These are phyloP conservation scores for Arctia plantaginis DNA, from an alignment of 2,888 invertebrate species.

Conservation along the genomic window DNA sequence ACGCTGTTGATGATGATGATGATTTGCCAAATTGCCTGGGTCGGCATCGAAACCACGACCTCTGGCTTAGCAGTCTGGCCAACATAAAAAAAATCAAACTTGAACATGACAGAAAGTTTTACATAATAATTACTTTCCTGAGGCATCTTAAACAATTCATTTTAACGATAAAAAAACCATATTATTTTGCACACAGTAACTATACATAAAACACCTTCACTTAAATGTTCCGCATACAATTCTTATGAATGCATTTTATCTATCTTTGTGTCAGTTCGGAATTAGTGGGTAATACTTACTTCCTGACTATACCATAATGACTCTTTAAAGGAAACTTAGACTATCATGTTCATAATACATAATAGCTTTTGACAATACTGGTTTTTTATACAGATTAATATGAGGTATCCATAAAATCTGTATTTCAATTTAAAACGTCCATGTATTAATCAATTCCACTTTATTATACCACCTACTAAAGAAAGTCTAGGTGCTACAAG, in stretches of 20 bases:
- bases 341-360: neutral
- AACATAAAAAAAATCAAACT: neutral
- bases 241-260: constrained; percentile 16
- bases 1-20: too few relatives aligned
- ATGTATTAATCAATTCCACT: neutral
- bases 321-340: neutral
- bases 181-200: constrained; percentile 3
- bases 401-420: neutral
- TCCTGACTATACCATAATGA: constrained; percentile 14
- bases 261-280: constrained; percentile 5
- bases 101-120: neutral
- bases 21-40: too few relatives aligned
- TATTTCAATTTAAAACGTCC: neutral
- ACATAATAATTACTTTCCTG: neutral
- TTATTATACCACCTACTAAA: too few relatives aligned
- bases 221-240: constrained; percentile 34
- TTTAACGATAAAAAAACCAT: neutral
- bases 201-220: constrained; percentile 27
- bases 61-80: neutral
- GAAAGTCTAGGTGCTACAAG: too few relatives aligned
- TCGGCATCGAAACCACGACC: too few relatives aligned
- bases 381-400: neutral
- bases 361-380: neutral
- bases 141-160: neutral
- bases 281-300: constrained; percentile 16